These are phyloP conservation scores for Oophaga pumilio DNA, from an alignment of 2,113 vertebrate species.

Conservation along the genomic window DNA sequence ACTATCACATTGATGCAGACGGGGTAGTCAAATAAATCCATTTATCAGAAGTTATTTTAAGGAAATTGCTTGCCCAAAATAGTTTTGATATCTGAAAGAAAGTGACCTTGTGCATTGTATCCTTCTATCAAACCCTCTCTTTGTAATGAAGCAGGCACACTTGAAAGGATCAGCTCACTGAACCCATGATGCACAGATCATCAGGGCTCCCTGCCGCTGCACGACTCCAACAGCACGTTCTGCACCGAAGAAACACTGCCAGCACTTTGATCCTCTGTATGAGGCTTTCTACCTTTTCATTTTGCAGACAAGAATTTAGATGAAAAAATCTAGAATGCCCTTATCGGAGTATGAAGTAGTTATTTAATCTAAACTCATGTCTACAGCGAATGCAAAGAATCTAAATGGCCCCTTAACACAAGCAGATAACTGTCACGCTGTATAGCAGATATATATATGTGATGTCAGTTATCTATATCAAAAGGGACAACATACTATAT, in stretches of 20 bases:
- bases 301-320: not conserved
- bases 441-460: too few species aligned
- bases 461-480: too few species aligned
- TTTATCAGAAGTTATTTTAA: not conserved
- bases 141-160: slow-evolving; percentile 1
- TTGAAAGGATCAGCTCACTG: not conserved
- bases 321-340: not conserved
- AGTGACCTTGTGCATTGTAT: not conserved
- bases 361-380: not conserved
- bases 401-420: not conserved
- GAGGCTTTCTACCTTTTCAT: not conserved
- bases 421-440: too few species aligned
- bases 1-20: not conserved
- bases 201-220: not conserved
- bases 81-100: not conserved
- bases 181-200: not conserved
- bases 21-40: not conserved
- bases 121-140: not conserved
- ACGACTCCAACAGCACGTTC: not conserved
- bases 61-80: not conserved
- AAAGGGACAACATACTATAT: too few species aligned
- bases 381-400: not conserved
- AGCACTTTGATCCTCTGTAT: not conserved
- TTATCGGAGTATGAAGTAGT: not conserved
- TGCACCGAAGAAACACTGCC: not conserved